A percentile compares a stretch with the other conserved stretches of the same genome.
phyloP scores from a whole-genome alignment of 2,797 vertebrate species.

The Sebastes miniatus region DNA sequence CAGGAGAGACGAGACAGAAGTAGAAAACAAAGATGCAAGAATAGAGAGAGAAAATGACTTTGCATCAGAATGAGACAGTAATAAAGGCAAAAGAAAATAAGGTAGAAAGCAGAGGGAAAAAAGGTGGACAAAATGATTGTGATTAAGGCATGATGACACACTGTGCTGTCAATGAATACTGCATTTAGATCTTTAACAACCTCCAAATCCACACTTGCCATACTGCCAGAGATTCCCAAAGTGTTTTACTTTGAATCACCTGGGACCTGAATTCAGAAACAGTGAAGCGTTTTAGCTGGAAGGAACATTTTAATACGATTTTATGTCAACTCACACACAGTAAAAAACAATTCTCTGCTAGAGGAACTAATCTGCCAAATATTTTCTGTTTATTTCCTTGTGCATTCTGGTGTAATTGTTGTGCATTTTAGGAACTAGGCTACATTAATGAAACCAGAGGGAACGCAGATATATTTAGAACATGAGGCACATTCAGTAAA shows the following conservation, averaged over 20 bases:
- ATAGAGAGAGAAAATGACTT: background rate
- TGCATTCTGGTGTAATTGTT: background rate
- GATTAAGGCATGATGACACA: background rate
- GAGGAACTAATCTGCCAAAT: constrained; percentile 1
- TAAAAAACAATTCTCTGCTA: background rate
- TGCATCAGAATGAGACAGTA: constrained; percentile 3
- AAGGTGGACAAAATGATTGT: background rate
- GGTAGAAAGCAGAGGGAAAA: background rate
- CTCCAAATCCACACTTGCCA: constrained; percentile 7
- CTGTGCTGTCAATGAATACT: background rate
- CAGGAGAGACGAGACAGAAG: constrained; percentile 10
- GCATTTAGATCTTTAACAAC: background rate
- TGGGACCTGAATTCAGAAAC: background rate
- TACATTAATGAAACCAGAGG: background rate
- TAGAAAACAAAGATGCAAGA: constrained; percentile 17
- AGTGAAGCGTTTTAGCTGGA: background rate
- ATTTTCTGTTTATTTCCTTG: background rate
- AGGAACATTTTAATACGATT: background rate
- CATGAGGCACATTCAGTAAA: background rate
- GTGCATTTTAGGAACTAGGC: background rate
- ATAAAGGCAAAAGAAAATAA: background rate
- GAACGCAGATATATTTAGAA: constrained; percentile 4
- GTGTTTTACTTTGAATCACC: constrained; percentile 2
- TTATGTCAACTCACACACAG: background rate
- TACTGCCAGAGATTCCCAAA: constrained; percentile 1